Base-by-base conservation (phyloP, 2,797 vertebrate genomes). In the Spinus pinus region DNA sequence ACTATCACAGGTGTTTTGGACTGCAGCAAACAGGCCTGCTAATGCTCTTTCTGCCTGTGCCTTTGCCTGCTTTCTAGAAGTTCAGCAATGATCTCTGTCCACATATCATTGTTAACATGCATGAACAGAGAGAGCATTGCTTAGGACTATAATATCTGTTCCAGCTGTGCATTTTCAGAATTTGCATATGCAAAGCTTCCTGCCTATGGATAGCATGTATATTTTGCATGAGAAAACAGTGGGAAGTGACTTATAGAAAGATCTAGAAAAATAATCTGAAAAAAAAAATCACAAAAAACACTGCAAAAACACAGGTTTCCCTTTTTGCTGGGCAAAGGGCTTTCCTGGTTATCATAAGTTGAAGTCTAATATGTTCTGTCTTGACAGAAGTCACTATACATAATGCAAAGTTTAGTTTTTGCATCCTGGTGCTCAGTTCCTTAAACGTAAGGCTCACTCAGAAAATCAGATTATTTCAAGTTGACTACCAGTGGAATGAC, bases 111-210 rank as follows among this genome's bases (percentile, higher is more conserved):
- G 47, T 66, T 51, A 84, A 31, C 22, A 24, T 67, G 12, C 17
- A 13, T 12, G 10, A 18, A 47, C 18, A n/a, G n/a, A n/a, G n/a
- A 50, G 31, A n/a, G 7, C 0, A 0, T 31, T 46, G 4, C n/a
- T 58, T 37, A 56, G 12, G 28, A 39, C 50, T 69, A 3, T 33
- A 58, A 22, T 5, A 39, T n/a, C 72, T 61, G 12, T 27, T 42
- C 27, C 31, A 60, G 18, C 23, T 46, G 13, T 22, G 39, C 8
- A 22, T 24, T 67, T 71, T 25, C 8, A 86, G 5, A 16, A 74
- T 18, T 27, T 70, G 19, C 1, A 0, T 62, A 37, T 37, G 37
- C 37, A 66, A 49, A 54, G 44, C 8, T 61, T 87, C 28, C 17
- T 78, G 16, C 14, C 31, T 58, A 8, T 74, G 23, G 20, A 24